phyloP scores from a whole-genome alignment of 2,888 invertebrate species.

The Trisateles emortualis region DNA sequence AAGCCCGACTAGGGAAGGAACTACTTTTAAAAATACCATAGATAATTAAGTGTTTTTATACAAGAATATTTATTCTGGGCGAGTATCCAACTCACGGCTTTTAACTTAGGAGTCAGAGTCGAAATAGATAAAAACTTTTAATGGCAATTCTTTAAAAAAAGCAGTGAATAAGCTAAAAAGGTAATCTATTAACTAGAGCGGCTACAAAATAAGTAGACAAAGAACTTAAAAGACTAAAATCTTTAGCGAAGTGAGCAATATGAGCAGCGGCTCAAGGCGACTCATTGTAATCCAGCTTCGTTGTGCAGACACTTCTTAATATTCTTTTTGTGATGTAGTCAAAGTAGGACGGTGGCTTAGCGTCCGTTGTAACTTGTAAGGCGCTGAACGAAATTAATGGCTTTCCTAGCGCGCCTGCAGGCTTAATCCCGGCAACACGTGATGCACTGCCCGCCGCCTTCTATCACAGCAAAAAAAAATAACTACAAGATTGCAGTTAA shows the following conservation, averaged over 20 bases:
- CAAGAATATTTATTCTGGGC: too few relatives aligned
- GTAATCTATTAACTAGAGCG: constrained; percentile 29
- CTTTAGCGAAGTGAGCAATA: constrained; percentile 48
- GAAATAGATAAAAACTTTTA: too few relatives aligned
- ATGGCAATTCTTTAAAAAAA: constrained; percentile 9
- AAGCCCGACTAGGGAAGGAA: too few relatives aligned
- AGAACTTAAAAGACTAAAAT: constrained; percentile 41
- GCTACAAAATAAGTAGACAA: constrained; percentile 20
- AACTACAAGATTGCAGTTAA: constrained; percentile 39
- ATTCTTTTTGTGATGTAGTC: constrained; percentile 65
- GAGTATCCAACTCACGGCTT: too few relatives aligned
- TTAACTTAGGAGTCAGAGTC: too few relatives aligned
- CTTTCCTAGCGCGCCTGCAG: constrained; percentile 61
- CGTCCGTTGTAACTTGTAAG: constrained; percentile 67
- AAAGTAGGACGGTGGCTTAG: constrained; percentile 62
- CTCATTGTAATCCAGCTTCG: constrained; percentile 61
- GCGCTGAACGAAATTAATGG: constrained; percentile 76
- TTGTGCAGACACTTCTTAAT: constrained; percentile 54
- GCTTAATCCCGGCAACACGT: constrained; percentile 64
- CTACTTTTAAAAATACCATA: too few relatives aligned
- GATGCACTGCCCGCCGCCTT: constrained; percentile 54
- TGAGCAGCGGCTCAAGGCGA: constrained; percentile 45
- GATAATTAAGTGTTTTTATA: too few relatives aligned
- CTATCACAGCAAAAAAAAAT: constrained; percentile 40
- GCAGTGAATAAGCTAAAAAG: constrained; percentile 30